Evolutionary conservation across 2,888 invertebrate genomes (phyloP).

Genomic region (Pterostichus madidus): DNA sequence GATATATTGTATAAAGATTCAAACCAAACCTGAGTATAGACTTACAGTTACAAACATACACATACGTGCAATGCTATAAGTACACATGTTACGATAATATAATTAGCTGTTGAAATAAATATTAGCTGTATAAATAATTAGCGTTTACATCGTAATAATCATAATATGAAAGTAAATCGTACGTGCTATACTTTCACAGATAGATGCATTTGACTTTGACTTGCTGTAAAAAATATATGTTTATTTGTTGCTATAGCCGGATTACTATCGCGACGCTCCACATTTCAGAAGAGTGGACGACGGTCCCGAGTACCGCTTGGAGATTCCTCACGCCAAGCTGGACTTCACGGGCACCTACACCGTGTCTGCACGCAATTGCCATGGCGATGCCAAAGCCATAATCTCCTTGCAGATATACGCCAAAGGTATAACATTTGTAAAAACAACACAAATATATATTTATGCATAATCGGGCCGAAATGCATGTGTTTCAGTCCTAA

Average conservation of each 20-base stretch:
- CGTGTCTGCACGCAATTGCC: constrained; percentile 88
- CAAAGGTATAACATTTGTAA: constrained; percentile 80
- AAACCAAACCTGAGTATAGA: not conserved
- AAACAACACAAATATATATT: too few species aligned
- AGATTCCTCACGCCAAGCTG: constrained; percentile 91
- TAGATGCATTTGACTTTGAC: too few species aligned
- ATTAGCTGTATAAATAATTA: constrained; percentile 33
- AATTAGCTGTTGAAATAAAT: constrained; percentile 39
- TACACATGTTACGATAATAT: not conserved
- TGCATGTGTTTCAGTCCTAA: too few species aligned
- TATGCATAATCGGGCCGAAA: too few species aligned
- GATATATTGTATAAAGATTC: too few species aligned
- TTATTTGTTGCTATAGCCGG: constrained; percentile 82
- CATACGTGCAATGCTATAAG: not conserved
- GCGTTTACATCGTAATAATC: constrained; percentile 2
- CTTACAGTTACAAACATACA: not conserved
- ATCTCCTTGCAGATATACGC: constrained; percentile 92
- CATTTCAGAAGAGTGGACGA: constrained; percentile 88
- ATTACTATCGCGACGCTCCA: constrained; percentile 91
- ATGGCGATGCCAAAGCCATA: constrained; percentile 92
- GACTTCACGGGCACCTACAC: constrained; percentile 94
- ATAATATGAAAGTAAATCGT: constrained; percentile 17
- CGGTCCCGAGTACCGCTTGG: constrained; percentile 90
- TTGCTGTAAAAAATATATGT: not conserved
- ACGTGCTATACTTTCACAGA: not conserved